Evolutionary conservation across 2,888 invertebrate genomes (phyloP), one percentile per base, ranked within the genome.

Genomic region (Boloria selene): DNA sequence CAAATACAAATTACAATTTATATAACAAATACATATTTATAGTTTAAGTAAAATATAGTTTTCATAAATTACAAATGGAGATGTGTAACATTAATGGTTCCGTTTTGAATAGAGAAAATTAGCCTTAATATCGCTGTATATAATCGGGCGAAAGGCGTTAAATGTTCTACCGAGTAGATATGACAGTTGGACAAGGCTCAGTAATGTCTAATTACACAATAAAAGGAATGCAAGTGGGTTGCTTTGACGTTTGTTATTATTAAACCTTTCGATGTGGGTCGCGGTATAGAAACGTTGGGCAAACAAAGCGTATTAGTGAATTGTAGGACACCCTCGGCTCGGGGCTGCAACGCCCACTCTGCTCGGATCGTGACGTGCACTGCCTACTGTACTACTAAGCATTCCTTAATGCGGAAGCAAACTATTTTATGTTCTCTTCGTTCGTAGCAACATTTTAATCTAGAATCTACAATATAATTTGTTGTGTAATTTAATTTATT

Each of bases 301-400:
- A 87, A 89, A 90, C 88, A 89, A 87, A 84, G 79, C 80, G 79
- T 82, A 84, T 85, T 77, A 76, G 78, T 80, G 81, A 84, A 87
- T 85, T 82, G 84, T 83, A 79, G 89, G 83, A 88, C 90, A 88
- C 90, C 89, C 87, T 83, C 80, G 77, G 72, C 72, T 70, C 75
- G 76, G 81, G 80, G 83, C 81, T 80, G 83, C 77, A 79, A 86
- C 85, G 84, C 88, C 87, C 87, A 84, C 85, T 82, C 80, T 22
- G 64, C 85, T 82, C 80, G 31, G 64, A 52, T 73, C 74, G 73
- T 74, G 74, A 74, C 73, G 68, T 62, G 71, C 65, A 67, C 73
- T 72, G 69, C 73, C 74, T 73, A 69, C 73, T 69, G 65, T 73
- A 69, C 72, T 63, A 53, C 66, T 64, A 71, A 68, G 58, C 49